Evolutionary conservation across 2,888 invertebrate genomes (phyloP), one percentile per base, ranked within the genome.

Genomic region (Thymelicus sylvestris): DNA sequence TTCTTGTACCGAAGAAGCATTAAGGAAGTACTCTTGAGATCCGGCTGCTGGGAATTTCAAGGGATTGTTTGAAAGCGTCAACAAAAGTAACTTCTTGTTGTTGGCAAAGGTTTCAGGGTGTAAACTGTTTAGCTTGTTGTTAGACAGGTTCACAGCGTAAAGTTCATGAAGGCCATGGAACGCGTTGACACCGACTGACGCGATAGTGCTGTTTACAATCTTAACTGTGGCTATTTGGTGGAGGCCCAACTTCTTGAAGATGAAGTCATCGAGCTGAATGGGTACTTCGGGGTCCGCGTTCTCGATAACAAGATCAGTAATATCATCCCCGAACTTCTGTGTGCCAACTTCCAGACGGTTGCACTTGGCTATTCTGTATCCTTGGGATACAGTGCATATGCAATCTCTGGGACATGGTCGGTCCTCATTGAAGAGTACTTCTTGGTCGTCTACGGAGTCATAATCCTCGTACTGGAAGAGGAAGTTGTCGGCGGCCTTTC

Each of bases 61-160:
- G 47, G 96, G 95, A 80, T 96, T 96, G 72, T 95, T 95, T 7
- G 96, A 93, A 52, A 96, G 95, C 50, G 96, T 96, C 15, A 97
- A 85, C 64, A 96, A 91, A 68, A 95, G 94, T 63, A 97, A 89
- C 77, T 95, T 95, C 70, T 94, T 95, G 81, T 96, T 96, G 73
- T 92, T 94, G 41, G 95, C 94, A 86, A 97, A 97, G 1, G 96
- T 95, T 78, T 96, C 95, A 0, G 96, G 95, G 77, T 96, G 95
- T 64, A 97, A 91, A 69, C 94, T 92, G 72, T 95, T 95, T 38
- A 97, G 92, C 70, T 95, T 95, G 72, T 96, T 96, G 81, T 96
- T 95, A 2, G 96, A 95, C 72, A 97, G 91, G 79, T 96, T 95
- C 0, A 97, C 95, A 24, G 96, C 94, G 77, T 95, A 96, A 41